Evolutionary conservation across 1,140 invertebrate species (phyloP), one percentile per base, ranked within the genome.

Genomic region (Zaprionus inermis): DNA sequence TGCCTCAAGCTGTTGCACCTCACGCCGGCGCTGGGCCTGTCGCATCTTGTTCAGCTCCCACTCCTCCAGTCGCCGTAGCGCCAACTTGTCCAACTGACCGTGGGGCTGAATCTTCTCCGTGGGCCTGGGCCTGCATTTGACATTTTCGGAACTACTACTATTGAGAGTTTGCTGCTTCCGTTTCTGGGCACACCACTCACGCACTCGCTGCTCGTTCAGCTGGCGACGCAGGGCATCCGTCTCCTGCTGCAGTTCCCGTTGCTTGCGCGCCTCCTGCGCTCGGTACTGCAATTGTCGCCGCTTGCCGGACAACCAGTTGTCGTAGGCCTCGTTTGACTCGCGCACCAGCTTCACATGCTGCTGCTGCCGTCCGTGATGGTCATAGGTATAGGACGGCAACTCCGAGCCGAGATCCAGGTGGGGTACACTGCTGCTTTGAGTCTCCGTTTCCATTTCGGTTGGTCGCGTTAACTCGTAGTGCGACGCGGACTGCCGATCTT

Each of bases 261-360:
- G 32, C 9, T 61, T 28, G 11, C 44, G 64, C 20, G 51, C 41
- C 1, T 59, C 71, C 22, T 72, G 74, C 5, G 60, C 41, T 18
- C 72, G 77, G 41, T 63, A 75, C 3, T 80, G 77, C 30, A 38
- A 20, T 18, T 75, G 74, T 3, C 46, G 64, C 4, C 56, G 58
- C 69, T 88, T 88, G 16, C 49, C 77, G n/a, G 77, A 75, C 10
- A 88, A 54, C 83, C 83, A 88, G 32, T 78, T 88, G 14, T 80
- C 68, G 52, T 80, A 88, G 54, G 83, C 83, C 44, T 80, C 84
- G 11, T 41, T 51, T 7, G 74, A 64, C 2, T 63, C 56, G 1
- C 79, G 66, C 18, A 72, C 24, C 11, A 79, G 10, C 1, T 64
- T 78, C n/a, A 77, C 28, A n/a, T n/a, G n/a, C 7, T 61, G 38